Conservation (phyloP, 2,888 invertebrate genomes). For the Pyrrhosoma nymphula region DNA sequence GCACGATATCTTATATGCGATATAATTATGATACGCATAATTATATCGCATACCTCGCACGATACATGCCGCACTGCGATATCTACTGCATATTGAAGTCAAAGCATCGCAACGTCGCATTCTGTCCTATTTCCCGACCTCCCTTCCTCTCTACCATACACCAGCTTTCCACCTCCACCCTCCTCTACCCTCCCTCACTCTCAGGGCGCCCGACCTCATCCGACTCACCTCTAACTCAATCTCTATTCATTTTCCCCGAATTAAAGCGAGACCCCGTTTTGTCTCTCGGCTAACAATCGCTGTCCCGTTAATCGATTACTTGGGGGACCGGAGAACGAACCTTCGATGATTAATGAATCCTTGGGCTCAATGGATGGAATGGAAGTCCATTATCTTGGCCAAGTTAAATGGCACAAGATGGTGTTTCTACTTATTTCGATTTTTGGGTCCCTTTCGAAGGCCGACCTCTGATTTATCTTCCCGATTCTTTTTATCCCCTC, state of each 20-base stretch:
- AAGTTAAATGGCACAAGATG: conserved; percentile 43
- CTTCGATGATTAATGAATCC: conserved; percentile 62
- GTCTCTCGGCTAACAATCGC: conserved; percentile 18
- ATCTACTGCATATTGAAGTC: no score
- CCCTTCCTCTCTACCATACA: neutral
- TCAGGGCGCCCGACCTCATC: neutral
- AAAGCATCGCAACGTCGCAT: no score
- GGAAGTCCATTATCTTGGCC: conserved; percentile 59
- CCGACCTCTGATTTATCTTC: conserved; percentile 10
- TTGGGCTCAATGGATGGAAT: conserved; percentile 30
- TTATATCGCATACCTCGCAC: no score
- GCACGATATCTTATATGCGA: no score
- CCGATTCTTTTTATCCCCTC: neutral
- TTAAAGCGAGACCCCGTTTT: conserved; percentile 59
- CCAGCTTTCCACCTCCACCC: neutral
- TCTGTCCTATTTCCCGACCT: neutral
- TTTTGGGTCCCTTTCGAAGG: neutral
- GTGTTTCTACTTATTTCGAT: conserved; percentile 42
- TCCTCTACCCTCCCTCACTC: neutral
- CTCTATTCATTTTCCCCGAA: conserved; percentile 59
- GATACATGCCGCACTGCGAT: no score
- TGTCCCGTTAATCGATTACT: conserved; percentile 57
- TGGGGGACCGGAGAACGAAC: conserved; percentile 13
- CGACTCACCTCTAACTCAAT: conserved; percentile 24
- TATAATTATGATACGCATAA: no score